Conservation (phyloP, 2,888 invertebrate genomes). For the Xanthia togata region DNA sequence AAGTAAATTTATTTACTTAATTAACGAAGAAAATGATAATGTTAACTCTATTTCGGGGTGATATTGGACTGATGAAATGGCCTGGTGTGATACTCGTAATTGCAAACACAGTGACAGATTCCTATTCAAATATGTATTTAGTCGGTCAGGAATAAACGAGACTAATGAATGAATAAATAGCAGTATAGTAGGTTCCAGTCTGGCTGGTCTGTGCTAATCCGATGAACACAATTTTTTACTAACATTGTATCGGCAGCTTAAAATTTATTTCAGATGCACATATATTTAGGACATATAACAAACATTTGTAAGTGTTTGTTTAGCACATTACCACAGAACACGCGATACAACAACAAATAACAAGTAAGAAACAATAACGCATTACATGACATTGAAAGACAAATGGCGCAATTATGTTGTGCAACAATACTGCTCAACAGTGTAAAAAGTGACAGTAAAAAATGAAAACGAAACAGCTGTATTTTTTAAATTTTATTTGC, state of each 20-base stretch:
- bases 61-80: background rate
- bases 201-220: slow-evolving; percentile 4
- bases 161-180: background rate
- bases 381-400: slow-evolving; percentile 70
- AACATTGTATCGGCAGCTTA: background rate
- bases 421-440: slow-evolving; percentile 53
- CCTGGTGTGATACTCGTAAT: background rate
- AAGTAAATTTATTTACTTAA: background rate
- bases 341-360: slow-evolving; percentile 71
- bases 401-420: slow-evolving; percentile 69
- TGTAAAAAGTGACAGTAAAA: slow-evolving; percentile 63
- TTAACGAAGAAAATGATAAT: no score
- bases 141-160: slow-evolving; percentile 13
- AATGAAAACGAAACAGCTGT: slow-evolving; percentile 51
- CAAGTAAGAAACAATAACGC: slow-evolving; percentile 63
- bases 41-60: background rate
- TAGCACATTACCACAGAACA: slow-evolving; percentile 68
- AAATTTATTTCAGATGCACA: slow-evolving; percentile 7
- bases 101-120: background rate
- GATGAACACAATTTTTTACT: slow-evolving; percentile 9
- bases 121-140: background rate
- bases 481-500: slow-evolving; percentile 58
- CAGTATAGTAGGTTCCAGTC: background rate
- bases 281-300: slow-evolving; percentile 52
- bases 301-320: slow-evolving; percentile 63